These are phyloP conservation scores for Potamilus streckersoni DNA, from an alignment of 1,140 invertebrate species.

Conservation along the genomic window DNA sequence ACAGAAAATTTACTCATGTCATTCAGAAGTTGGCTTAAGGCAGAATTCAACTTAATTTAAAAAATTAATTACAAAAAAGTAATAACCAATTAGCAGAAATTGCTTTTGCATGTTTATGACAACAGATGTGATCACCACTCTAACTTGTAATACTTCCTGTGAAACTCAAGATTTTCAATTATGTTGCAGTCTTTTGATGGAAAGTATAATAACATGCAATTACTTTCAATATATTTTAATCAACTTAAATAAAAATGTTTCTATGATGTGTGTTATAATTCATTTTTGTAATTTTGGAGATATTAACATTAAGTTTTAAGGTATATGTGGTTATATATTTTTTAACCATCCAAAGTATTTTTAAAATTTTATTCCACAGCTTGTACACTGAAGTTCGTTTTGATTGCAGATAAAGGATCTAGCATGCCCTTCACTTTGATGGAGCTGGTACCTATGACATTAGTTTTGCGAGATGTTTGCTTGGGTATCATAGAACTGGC, in stretches of 20 bases:
- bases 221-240: too few species aligned
- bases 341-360: neutral
- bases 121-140: too few species aligned
- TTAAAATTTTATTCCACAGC: neutral
- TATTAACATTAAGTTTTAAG: neutral
- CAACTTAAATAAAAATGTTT: neutral
- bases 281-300: neutral
- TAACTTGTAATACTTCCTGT: too few species aligned
- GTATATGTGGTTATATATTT: neutral
- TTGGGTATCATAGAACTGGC: constrained; percentile 90
- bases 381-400: neutral
- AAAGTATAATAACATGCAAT: too few species aligned
- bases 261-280: neutral
- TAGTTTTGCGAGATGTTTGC: constrained; percentile 77
- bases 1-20: too few species aligned
- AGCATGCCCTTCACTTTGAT: constrained; percentile 70
- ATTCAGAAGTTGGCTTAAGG: too few species aligned
- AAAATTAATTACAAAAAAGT: too few species aligned
- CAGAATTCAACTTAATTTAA: too few species aligned
- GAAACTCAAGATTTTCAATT: too few species aligned
- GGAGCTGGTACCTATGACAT: constrained; percentile 69
- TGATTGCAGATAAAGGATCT: constrained; percentile 50
- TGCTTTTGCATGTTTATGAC: too few species aligned
- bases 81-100: too few species aligned
- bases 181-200: too few species aligned